Conservation (phyloP, 2,888 invertebrate genomes). For the Pandemis heparana region DNA sequence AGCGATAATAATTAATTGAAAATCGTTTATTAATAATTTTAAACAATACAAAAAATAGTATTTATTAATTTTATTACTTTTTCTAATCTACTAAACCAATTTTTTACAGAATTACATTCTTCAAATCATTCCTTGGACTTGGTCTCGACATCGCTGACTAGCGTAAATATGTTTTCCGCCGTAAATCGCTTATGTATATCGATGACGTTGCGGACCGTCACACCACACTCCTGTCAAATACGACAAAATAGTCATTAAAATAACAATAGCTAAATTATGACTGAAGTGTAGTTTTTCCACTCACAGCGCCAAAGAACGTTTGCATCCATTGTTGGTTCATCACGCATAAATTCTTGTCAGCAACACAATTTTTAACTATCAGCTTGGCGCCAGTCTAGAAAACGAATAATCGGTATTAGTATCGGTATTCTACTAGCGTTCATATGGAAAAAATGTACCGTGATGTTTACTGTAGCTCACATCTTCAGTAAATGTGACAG, state of each 20-base stretch:
- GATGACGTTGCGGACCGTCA: constrained; percentile 75
- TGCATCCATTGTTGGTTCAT: constrained; percentile 81
- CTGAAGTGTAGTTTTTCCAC: constrained; percentile 39
- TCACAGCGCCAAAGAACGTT: constrained; percentile 79
- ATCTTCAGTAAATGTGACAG: too few species aligned
- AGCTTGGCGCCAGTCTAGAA: constrained; percentile 73
- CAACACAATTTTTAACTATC: constrained; percentile 74
- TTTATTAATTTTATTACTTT: too few species aligned
- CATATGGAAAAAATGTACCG: too few species aligned
- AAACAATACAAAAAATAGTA: too few species aligned
- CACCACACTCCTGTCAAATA: constrained; percentile 75
- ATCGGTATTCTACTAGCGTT: too few species aligned
- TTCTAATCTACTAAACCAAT: too few species aligned
- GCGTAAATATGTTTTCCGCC: constrained; percentile 76
- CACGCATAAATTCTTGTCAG: constrained; percentile 74
- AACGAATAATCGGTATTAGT: neutral
- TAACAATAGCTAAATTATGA: too few species aligned
- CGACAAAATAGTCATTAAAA: neutral
- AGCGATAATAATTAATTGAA: neutral
- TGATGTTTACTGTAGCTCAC: too few species aligned
- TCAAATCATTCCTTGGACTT: constrained; percentile 62
- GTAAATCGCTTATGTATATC: constrained; percentile 75
- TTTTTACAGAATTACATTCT: neutral
- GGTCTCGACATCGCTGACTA: constrained; percentile 75
- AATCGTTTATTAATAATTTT: neutral